A percentile compares a stretch with the other conserved stretches of the same genome.
Conservation (phyloP, 2,888 invertebrate species). For the Aelia acuminata region DNA sequence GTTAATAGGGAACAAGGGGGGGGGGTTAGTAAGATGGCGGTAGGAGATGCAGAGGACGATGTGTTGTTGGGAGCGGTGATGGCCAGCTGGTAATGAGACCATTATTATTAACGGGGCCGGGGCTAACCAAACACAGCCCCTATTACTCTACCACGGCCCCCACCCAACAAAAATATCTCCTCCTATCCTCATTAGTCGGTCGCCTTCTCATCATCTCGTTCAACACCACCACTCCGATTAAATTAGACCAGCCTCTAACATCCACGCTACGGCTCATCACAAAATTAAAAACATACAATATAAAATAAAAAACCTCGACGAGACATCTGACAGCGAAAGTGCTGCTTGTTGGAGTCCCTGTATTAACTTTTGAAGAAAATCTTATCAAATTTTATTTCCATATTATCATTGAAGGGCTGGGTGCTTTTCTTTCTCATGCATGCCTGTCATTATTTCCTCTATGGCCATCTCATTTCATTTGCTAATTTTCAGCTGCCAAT, state of each 20-base stretch:
- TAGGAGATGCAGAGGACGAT: neutral
- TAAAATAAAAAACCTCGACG: neutral
- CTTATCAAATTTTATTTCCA: too few species aligned
- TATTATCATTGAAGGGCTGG: too few species aligned
- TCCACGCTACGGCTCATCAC: neutral
- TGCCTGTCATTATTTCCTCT: too few species aligned
- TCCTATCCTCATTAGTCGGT: neutral
- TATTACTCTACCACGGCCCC: neutral
- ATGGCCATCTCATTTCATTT: too few species aligned
- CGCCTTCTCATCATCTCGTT: neutral
- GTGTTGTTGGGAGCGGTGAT: constrained; percentile 13
- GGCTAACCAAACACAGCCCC: constrained; percentile 39
- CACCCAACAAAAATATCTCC: neutral
- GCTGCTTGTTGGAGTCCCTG: too few species aligned
- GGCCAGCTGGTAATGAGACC: constrained; percentile 33
- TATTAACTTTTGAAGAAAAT: too few species aligned
- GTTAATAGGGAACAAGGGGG: neutral
- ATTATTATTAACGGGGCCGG: constrained; percentile 36
- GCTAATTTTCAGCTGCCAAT: too few species aligned
- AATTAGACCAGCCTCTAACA: neutral
- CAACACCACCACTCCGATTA: neutral
- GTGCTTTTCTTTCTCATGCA: too few species aligned
- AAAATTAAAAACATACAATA: neutral
- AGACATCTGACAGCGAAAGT: neutral
- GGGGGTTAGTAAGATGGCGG: neutral